Base-by-base conservation (phyloP, 2,888 invertebrate genomes). In the Carpatolechia fugitivella region DNA sequence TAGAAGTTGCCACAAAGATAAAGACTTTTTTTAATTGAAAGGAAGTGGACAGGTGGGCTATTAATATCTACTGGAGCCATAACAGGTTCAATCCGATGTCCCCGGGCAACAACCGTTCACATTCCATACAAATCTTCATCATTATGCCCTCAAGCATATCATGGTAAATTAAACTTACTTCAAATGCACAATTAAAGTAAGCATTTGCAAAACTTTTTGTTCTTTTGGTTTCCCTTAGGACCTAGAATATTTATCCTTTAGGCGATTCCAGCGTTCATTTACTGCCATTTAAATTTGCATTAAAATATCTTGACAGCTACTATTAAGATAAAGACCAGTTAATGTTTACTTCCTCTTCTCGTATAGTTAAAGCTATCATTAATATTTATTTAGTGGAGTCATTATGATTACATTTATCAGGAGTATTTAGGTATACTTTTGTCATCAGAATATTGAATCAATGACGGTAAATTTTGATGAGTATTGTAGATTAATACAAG, bases 111-210 rank as follows among this genome's bases (percentile, higher is more conserved):
- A 11, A 3, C 18, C 60, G 60, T 63, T 73, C 68, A 72, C 78
- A 76, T 79, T 78, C 77, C 70, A 68, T 69, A 75, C 66, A 72
- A 74, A 73, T 69, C n/a, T n/a, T n/a, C 68, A 69, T 71, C 71
- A 72, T 72, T 71, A 69, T 63, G 65, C 64, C 59, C 65, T 57
- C 44, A 30, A 38, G 48, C 56, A 47, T 50, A 30, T 48, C 55
- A 54, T 50, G 13, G 44, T 1, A 44, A 36, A 36, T 35, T 4
- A 44, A 47, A 54, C 44, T 57, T 54, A 48, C 56, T 30, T 41
- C 20, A 47, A 52, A 40, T 50, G 50, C 18, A 40, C 47, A 38
- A 33, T 52, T 38, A 52, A 52, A 56, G n/a, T 56, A 48, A 33
- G 52, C 33, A 55, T 41, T 8, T 20, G 52, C 56, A 48, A 49